Conservation (phyloP, 1,140 invertebrate species). For the Bradynema listronoti region DNA sequence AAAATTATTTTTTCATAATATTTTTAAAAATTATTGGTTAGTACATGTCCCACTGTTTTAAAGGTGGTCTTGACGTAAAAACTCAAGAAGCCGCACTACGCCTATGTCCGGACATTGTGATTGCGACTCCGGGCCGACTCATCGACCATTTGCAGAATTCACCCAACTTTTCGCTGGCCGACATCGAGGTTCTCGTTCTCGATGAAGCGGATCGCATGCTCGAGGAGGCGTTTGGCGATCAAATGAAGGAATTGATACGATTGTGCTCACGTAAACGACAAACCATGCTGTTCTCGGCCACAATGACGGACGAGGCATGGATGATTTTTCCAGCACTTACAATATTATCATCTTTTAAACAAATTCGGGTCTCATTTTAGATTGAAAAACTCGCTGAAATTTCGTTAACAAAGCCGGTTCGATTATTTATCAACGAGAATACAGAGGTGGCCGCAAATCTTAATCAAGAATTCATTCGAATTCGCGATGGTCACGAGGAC, state of each 20-base stretch:
- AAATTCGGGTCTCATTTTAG: slow-evolving; percentile 45
- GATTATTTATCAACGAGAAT: slow-evolving; percentile 88
- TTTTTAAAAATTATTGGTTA: neutral
- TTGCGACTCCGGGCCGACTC: slow-evolving; percentile 90
- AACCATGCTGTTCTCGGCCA: slow-evolving; percentile 94
- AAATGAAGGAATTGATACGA: slow-evolving; percentile 84
- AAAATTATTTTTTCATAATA: neutral
- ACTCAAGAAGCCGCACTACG: slow-evolving; percentile 76
- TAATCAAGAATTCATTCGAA: slow-evolving; percentile 87
- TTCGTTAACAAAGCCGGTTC: slow-evolving; percentile 81
- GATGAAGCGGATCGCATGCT: slow-evolving; percentile 95
- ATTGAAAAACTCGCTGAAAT: slow-evolving; percentile 85
- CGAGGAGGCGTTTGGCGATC: slow-evolving; percentile 93
- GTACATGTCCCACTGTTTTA: slow-evolving; percentile 17
- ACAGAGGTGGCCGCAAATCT: slow-evolving; percentile 88
- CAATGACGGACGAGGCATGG: slow-evolving; percentile 80
- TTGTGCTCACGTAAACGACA: slow-evolving; percentile 83
- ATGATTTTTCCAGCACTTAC: slow-evolving; percentile 14
- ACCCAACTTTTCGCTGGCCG: slow-evolving; percentile 78
- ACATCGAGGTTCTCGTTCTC: slow-evolving; percentile 84
- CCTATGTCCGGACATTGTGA: slow-evolving; percentile 87
- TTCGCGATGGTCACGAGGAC: slow-evolving; percentile 72
- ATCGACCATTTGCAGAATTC: slow-evolving; percentile 96
- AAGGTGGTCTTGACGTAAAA: slow-evolving; percentile 83
- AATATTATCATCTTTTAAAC: too few relatives aligned